Conservation (phyloP, 2,888 invertebrate genomes). For the Hydrotaea diabolus region DNA sequence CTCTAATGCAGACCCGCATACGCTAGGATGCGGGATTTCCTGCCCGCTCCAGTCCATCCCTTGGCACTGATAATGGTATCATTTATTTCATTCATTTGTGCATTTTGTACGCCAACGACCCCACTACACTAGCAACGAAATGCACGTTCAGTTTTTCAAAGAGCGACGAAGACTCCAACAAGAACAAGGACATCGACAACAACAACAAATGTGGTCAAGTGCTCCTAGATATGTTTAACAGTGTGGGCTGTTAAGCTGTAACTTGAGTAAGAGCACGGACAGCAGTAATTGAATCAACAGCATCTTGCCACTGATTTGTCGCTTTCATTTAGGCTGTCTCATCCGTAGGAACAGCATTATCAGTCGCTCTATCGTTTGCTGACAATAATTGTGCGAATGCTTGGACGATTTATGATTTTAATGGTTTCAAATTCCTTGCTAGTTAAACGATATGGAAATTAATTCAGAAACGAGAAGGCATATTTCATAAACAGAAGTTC, state of each 20-base stretch:
- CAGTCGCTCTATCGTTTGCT: slow-evolving; percentile 16
- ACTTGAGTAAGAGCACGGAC: neutral
- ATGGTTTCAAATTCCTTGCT: slow-evolving; percentile 22
- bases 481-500: slow-evolving; percentile 2
- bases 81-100: slow-evolving; percentile 21
- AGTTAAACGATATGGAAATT: slow-evolving; percentile 4
- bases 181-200: neutral
- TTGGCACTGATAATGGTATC: slow-evolving; percentile 13
- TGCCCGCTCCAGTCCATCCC: neutral
- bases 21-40: neutral
- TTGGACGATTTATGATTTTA: slow-evolving; percentile 27
- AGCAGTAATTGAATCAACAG: slow-evolving; percentile 28
- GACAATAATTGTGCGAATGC: slow-evolving; percentile 21
- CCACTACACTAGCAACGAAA: neutral
- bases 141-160: slow-evolving; percentile 21
- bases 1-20: slow-evolving; percentile 7
- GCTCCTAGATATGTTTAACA: neutral
- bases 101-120: neutral
- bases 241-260: neutral
- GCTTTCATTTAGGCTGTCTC: slow-evolving; percentile 1
- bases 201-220: slow-evolving; percentile 21
- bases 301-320: slow-evolving; percentile 29
- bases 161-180: slow-evolving; percentile 10
- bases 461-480: neutral
- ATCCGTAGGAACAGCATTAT: neutral